Evolutionary conservation across 2,888 invertebrate species (phyloP).

Genomic region (Tachina grossa): DNA sequence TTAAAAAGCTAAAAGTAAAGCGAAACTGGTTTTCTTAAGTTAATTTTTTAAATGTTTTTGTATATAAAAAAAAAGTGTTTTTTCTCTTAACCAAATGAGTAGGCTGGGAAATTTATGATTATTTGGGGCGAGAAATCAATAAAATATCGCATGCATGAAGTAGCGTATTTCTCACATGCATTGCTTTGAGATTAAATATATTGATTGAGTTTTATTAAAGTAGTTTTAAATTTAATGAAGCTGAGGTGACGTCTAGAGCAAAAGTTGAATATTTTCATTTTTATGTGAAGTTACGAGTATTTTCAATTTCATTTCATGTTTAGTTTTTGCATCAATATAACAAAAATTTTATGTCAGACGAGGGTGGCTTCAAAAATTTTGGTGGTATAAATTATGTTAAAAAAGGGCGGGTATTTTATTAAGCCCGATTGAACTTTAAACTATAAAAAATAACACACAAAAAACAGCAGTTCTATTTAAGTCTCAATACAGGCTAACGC

Average conservation of each 20-base stretch:
- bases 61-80: background rate
- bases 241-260: background rate
- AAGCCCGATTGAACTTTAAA: too few species aligned
- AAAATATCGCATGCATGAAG: background rate
- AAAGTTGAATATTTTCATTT: background rate
- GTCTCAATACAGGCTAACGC: too few species aligned
- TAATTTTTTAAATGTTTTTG: background rate
- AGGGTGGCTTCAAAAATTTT: too few species aligned
- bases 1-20: slow-evolving; percentile 16
- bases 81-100: slow-evolving; percentile 2
- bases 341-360: too few species aligned
- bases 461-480: too few species aligned
- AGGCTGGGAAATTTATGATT: slow-evolving; percentile 50
- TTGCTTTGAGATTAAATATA: slow-evolving; percentile 9
- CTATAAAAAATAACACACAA: too few species aligned
- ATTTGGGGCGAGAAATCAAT: slow-evolving; percentile 48
- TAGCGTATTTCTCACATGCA: background rate
- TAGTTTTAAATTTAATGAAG: background rate
- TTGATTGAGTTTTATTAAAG: background rate
- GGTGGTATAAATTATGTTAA: too few species aligned
- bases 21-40: slow-evolving; percentile 47
- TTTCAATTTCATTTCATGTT: too few species aligned
- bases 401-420: too few species aligned
- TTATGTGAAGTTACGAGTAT: too few species aligned
- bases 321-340: too few species aligned